Percentiles rank a stretch among this genome's conserved stretches.
Evolutionary conservation across 2,113 vertebrate genomes (phyloP).

Genomic region (Perognathus longimembris): DNA sequence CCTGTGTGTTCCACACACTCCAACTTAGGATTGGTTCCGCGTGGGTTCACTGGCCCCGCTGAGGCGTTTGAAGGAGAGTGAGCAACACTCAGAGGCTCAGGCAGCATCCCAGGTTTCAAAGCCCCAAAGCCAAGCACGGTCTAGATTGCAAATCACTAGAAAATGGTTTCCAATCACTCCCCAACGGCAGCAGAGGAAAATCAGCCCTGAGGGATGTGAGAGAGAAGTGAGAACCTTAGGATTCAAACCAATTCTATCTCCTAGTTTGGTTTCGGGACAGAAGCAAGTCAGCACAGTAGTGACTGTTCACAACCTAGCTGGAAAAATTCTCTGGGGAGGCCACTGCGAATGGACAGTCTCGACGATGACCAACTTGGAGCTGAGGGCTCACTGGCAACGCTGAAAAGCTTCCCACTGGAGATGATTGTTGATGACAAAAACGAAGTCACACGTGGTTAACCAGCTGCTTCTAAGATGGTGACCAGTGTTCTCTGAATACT

Average conservation of each 20-base stretch:
- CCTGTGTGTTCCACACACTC: neutral
- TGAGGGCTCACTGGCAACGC: constrained; percentile 4
- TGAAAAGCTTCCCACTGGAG: constrained; percentile 51
- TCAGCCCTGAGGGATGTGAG: neutral
- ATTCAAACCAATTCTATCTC: constrained; percentile 10
- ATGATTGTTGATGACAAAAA: constrained; percentile 63
- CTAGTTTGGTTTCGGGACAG: constrained; percentile 54
- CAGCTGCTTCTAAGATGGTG: neutral
- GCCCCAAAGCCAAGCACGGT: neutral
- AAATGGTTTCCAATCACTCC: neutral
- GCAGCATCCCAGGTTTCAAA: constrained; percentile 42
- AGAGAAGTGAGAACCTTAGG: constrained; percentile 30
- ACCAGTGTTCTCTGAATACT: neutral
- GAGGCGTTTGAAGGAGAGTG: neutral
- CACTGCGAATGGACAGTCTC: constrained; percentile 37
- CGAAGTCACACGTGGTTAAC: neutral
- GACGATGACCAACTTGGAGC: neutral
- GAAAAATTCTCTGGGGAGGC: constrained; percentile 32
- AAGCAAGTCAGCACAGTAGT: constrained; percentile 21
- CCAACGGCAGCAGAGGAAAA: constrained; percentile 6
- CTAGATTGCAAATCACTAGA: constrained; percentile 23
- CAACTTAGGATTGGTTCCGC: constrained; percentile 24
- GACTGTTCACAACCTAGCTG: neutral
- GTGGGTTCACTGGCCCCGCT: neutral
- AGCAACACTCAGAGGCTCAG: constrained; percentile 43